Evolutionary conservation across 2,797 vertebrate species (phyloP), one percentile per base, ranked within the genome.

Genomic region (Ataeniobius toweri): DNA sequence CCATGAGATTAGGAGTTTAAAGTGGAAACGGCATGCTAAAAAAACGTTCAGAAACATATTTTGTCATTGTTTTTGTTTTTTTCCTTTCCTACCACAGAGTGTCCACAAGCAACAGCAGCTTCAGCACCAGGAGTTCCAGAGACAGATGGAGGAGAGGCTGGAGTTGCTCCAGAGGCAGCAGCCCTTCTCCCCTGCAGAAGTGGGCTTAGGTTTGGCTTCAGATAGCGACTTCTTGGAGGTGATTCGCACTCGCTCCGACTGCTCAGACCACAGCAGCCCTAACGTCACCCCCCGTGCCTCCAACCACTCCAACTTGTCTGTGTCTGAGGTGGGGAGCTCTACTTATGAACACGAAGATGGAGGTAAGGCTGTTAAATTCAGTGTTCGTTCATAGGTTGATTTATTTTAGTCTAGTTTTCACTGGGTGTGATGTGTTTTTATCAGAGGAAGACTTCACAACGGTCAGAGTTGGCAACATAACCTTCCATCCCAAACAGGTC

Each of bases 101-200:
- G 89, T 98, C 3, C 97, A 97, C 41, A 97, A 96, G 91, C 97
- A 98, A 91, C 97, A 96, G 92, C 97, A 97, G 94, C 96, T 97
- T 39, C 97, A 99, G 93, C 97, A 98, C 77, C 97, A 97, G 91
- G 96, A 97, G 92, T 97, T 98, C 84, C 97, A 98, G 94, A 95
- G 95, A 72, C 96, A 97, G 89, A 96, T 99, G 93, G 97, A 99
- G 88, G 97, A 98, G 92, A 95, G 95, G 90, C 93, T 98, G 44
- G 97, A 98, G 90, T 95, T 98, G 56, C 88, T 99, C 80, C 97
- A 99, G 88, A 96, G 95, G 16, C 97, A 98, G 94, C 96, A 97
- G 87, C 94, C 97, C 20, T 98, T 98, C 78, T 94, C 86, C 59
- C 78, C 96, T 0, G 50, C 92, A 0, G 96, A 97, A 0, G 44